Base-by-base conservation (phyloP, 2,113 vertebrate genomes). In the Oreochromis tanganicae region DNA sequence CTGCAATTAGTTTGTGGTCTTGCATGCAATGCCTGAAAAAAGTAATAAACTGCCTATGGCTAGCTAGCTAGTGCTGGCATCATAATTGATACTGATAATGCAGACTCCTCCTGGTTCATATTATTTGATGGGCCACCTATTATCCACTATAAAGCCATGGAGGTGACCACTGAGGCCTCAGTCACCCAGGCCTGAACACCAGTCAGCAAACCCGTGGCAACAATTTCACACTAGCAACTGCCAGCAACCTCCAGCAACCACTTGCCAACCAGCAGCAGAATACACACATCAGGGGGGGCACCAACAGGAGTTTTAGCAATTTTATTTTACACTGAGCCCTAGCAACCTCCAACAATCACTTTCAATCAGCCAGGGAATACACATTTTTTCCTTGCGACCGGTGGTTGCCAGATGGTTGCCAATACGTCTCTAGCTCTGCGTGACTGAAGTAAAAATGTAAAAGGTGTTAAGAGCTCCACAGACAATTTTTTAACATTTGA, bases 271-370 rank as follows among this genome's bases (percentile, higher is more conserved):
- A 14, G 1, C 38, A 46, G 21, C 8, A 4, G 13, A 73, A 73
- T 4, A 73, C 8, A 27, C 3, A 27, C 8, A 17, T 46, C 41
- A 46, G 41, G 5, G 29, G 41, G 38, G 41, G 6, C 41, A 73
- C 21, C 68, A 73, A 73, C 38, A 73, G 38, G 5, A 12, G 59
- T 36, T 63, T 63, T 7, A 14, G 32, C 32, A 66, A 0, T 0
- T 11, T 66, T 36, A 7, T 16, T 50, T 50, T 4, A 73, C 68
- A 46, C 5, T 73, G 41, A 27, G 8, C 13, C 8, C 21, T 27
- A 46, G 13, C 14, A 73, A 46, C 13, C 41, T 73, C 21, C 41
- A 73, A 16, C 38, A 73, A 17, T 10, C 41, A 46, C 68, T 46
- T 27, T 21, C 8, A 17, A 46, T 46, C n/a, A 27, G 21, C 14